Base-by-base conservation (phyloP, 2,888 invertebrate species). In the Andricus quercusramuli region DNA sequence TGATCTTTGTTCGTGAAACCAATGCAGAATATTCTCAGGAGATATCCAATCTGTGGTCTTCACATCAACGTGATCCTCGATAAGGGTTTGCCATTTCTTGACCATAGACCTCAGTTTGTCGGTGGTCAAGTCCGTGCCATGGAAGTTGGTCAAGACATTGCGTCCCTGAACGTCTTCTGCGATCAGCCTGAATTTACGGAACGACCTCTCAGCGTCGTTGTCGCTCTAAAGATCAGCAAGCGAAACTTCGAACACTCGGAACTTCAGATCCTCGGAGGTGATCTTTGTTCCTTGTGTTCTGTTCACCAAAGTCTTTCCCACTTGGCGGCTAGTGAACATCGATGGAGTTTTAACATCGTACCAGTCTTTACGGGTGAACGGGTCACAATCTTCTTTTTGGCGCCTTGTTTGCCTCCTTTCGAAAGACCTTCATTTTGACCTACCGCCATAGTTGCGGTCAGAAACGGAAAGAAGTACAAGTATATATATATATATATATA, bases 331-430 rank as follows among this genome's bases (percentile, higher is more conserved):
- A 90, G 97, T 96, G 94, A 99, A 99, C 97, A 99, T 99, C 82
- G 97, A 97, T 86, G 99, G 99, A 82, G 99, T 99, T 93, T 99
- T 99, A 85, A 99, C 98, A 97, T 99, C 99, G 93, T 99, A 99
- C 99, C 99, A 99, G 94, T 99, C 99, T 94, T 99, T 99, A 87
- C 99, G 97, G 88, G 99, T 98, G 95, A 99, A 99, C 20, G 99
- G 99, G 94, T 99, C 99, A n/a, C n/a, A n/a, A 99, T 96, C 98
- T 99, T 99, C 98, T 99, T 99, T 94, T 99, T 99, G 90, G 98
- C 97, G 93, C 99, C 99, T 94, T 99, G 99, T 94, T 99, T 99
- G 93, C 99, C 99, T 93, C 98, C 98, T 96, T 99, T 99, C 86
- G 98, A 97, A 85, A 99, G 96, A 91, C 99, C 98, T 95, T 98